Percentiles rank a stretch among this genome's conserved stretches.
These are phyloP conservation scores for Acropora yongei DNA, from an alignment of 64 coral and sea anemone species.

Conservation along the genomic window DNA sequence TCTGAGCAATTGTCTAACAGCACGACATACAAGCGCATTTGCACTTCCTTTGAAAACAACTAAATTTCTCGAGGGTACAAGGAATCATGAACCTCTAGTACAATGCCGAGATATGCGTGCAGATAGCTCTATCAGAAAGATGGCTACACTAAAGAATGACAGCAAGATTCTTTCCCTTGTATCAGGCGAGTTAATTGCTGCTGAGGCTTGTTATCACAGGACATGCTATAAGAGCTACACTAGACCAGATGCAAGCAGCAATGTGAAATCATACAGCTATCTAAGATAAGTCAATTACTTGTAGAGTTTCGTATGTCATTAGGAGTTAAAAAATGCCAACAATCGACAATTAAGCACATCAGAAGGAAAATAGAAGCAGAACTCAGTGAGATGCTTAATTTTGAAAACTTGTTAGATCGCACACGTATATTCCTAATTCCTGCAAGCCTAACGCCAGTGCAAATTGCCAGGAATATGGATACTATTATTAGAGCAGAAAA, in stretches of 20 bases:
- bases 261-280: conserved; percentile 5
- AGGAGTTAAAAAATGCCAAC: conserved; percentile 3
- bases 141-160: background rate
- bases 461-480: conserved; percentile 3
- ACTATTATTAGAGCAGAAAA: conserved; percentile 1
- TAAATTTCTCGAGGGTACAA: background rate
- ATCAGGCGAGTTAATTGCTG: conserved; percentile 36
- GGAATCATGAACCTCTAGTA: background rate
- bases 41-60: conserved; percentile 1
- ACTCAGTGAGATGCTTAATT: background rate
- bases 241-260: conserved; percentile 13
- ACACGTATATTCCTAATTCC: conserved; percentile 22
- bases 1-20: background rate
- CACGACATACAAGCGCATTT: conserved; percentile 3
- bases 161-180: conserved; percentile 56
- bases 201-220: conserved; percentile 19
- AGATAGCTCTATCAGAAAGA: background rate
- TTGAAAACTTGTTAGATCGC: conserved; percentile 23
- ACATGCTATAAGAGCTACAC: background rate
- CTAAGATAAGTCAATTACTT: conserved; percentile 20
- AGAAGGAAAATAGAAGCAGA: conserved; percentile 15
- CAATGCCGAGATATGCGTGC: too few relatives aligned
- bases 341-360: background rate
- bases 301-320: conserved; percentile 10
- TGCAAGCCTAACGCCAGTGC: background rate